Evolutionary conservation across 2,113 vertebrate genomes (phyloP).

Genomic region (Octodon degus): DNA sequence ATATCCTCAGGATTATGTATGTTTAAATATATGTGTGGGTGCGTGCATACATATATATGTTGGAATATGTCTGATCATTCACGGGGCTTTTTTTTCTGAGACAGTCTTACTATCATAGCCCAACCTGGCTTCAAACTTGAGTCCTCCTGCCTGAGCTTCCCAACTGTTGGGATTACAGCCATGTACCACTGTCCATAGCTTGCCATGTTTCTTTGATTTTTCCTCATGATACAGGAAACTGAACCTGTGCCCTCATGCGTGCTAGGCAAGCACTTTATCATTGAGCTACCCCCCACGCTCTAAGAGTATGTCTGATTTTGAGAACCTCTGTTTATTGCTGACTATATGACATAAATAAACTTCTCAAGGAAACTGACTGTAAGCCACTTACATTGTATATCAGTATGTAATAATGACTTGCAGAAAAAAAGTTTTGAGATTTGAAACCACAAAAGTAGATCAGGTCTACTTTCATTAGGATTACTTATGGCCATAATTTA

Average conservation of each 20-base stretch:
- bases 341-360: not conserved
- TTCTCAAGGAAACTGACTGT: not conserved
- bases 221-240: too few species aligned
- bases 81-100: not conserved
- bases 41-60: not conserved
- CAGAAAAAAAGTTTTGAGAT: constrained; percentile 37
- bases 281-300: not conserved
- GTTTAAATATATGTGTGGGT: not conserved
- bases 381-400: constrained; percentile 34
- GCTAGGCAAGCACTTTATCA: not conserved
- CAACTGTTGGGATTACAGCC: not conserved
- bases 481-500: not conserved
- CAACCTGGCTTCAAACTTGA: not conserved
- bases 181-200: not conserved
- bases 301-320: not conserved
- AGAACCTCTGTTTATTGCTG: not conserved
- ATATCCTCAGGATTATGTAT: constrained; percentile 45
- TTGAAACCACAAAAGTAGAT: not conserved
- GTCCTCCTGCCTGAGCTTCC: not conserved
- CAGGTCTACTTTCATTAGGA: constrained; percentile 36
- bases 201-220: not conserved
- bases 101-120: not conserved
- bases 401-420: not conserved
- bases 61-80: not conserved
- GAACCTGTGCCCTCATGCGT: not conserved